Evolutionary conservation across 2,888 invertebrate genomes (phyloP), one percentile per base, ranked within the genome.

Genomic region (Malacosoma neustria): DNA sequence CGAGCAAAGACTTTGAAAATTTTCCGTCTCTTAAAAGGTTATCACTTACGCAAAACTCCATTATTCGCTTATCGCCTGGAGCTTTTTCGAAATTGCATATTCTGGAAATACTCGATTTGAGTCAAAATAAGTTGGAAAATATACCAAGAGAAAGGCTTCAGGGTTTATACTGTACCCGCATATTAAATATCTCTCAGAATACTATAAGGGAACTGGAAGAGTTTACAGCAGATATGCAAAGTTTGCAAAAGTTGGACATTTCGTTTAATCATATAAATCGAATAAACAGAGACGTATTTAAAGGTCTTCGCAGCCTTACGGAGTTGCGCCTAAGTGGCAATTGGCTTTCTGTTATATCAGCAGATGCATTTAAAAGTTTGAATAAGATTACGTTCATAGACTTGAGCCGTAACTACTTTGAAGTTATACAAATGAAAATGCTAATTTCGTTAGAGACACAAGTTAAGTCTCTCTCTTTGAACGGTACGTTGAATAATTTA

Each of bases 161-260:
- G 67, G 94, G 95, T 15, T 79, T 97, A 35, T 89, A 89, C 50
- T 89, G 91, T 40, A 85, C 94, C 37, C 87, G 92, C 39, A 70
- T 91, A 38, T 80, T 97, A 30, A 96, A 97, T 77, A 87, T 96
- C 36, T 95, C 95, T 11, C 92, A 91, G 63, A 97, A 97, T 69
- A 89, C 89, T 45, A 84, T 97, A 41, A 92, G 92, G 60, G 93
- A 93, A 49, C 79, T 95, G 36, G 94, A 94, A 69, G 93, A 94
- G 60, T 94, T 95, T 64, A 92, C 94, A 32, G 70, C 87, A 9
- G 94, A 95, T 71, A 86, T 97, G 45, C 90, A 90, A 49, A 90
- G 91, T 43, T 79, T 97, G 49, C 92, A 94, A 76, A 89, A 91
- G 46, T 87, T 95, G 45, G 95, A 96, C 70, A 76, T 95, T 42